phyloP scores from a whole-genome alignment of 2,888 invertebrate species.

The Sclerodermus sp. region DNA sequence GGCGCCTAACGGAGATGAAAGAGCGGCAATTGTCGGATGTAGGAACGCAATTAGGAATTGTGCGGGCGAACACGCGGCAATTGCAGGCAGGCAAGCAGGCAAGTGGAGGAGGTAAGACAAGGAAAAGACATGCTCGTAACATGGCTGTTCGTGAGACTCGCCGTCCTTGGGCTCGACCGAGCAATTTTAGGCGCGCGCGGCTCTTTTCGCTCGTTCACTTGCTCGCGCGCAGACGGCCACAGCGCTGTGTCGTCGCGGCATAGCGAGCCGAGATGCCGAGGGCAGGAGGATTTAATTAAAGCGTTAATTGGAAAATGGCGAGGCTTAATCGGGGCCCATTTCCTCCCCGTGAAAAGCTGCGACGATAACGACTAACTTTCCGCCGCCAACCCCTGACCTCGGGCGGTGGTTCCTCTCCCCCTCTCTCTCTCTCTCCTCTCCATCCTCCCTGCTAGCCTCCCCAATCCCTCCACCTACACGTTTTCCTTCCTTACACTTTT shows the following conservation, averaged over 20 bases:
- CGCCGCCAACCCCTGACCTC: slow-evolving; percentile 28
- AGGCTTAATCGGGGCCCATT: slow-evolving; percentile 51
- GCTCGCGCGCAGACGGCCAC: slow-evolving; percentile 14
- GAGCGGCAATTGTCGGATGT: slow-evolving; percentile 27
- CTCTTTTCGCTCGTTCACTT: slow-evolving; percentile 21
- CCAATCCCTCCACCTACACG: background rate
- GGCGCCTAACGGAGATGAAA: no score
- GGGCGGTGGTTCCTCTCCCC: slow-evolving; percentile 10
- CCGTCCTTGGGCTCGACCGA: slow-evolving; percentile 18
- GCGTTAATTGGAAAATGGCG: slow-evolving; percentile 56
- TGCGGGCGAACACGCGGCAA: slow-evolving; percentile 33
- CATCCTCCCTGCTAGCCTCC: background rate
- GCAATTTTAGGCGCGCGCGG: slow-evolving; percentile 26
- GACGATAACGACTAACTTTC: slow-evolving; percentile 50
- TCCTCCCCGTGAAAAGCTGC: slow-evolving; percentile 44
- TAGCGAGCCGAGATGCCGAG: background rate
- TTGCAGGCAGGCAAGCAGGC: slow-evolving; percentile 18
- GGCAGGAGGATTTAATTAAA: slow-evolving; percentile 53
- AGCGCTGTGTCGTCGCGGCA: slow-evolving; percentile 3
- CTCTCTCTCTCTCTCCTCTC: slow-evolving; percentile 1
- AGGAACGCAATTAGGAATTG: slow-evolving; percentile 43
- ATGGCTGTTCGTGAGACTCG: slow-evolving; percentile 4
- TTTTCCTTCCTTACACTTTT: no score
- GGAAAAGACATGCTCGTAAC: no score
- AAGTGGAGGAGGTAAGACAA: no score